These are phyloP conservation scores for Synergus umbraculus DNA, from an alignment of 2,888 invertebrate genomes.

Conservation along the genomic window DNA sequence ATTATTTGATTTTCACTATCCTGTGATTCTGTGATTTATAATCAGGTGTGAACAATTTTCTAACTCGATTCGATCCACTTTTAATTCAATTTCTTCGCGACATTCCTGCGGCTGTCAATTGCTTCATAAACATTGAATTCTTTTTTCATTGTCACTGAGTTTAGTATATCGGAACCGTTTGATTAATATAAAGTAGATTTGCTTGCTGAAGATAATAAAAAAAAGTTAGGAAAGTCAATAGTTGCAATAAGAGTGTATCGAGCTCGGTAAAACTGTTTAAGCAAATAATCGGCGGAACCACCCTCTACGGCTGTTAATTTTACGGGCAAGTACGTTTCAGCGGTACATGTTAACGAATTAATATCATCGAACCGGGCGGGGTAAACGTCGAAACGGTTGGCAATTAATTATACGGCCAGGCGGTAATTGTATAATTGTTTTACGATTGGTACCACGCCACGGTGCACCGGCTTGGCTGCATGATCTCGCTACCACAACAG, in stretches of 20 bases:
- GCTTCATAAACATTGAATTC: not conserved
- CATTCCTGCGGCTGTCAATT: not conserved
- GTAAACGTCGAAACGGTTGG: conserved; percentile 67
- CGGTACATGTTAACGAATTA: conserved; percentile 69
- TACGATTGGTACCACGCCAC: conserved; percentile 61
- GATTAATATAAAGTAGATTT: not conserved
- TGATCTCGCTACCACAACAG: conserved; percentile 7
- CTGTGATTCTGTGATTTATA: too few relatives aligned
- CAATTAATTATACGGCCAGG: conserved; percentile 69
- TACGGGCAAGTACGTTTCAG: conserved; percentile 70
- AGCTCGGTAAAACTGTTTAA: conserved; percentile 67
- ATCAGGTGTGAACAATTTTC: not conserved
- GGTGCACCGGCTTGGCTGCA: not conserved
- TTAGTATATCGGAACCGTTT: not conserved
- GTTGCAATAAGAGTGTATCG: not conserved
- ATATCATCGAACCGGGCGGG: conserved; percentile 59
- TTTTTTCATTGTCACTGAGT: not conserved
- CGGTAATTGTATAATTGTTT: conserved; percentile 73
- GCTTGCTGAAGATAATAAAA: not conserved
- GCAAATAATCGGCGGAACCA: conserved; percentile 67
- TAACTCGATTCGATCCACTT: not conserved
- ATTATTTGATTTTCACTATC: too few relatives aligned
- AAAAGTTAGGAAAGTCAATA: not conserved
- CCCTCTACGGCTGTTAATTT: conserved; percentile 65
- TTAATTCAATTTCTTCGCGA: not conserved